Evolutionary conservation across 2,113 vertebrate species (phyloP).

Genomic region (Typhlomys cinereus): DNA sequence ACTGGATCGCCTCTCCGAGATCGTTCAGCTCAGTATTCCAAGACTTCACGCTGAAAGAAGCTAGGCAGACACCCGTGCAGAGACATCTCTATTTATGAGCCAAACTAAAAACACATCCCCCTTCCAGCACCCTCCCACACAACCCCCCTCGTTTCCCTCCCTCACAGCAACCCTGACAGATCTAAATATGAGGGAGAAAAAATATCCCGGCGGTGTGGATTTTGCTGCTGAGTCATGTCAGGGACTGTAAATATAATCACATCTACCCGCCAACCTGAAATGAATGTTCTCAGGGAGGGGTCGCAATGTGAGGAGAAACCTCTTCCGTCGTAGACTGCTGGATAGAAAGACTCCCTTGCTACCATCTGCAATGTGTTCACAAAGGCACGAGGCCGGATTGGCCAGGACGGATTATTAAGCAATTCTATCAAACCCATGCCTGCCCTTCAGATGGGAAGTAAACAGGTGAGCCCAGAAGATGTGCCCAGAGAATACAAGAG

Average conservation of each 20-base stretch:
- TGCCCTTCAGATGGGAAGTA: conserved; percentile 55
- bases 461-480: conserved; percentile 47
- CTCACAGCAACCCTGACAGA: conserved; percentile 81
- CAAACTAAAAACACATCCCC: conserved; percentile 66
- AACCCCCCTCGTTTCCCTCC: conserved; percentile 72
- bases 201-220: conserved; percentile 85
- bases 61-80: conserved; percentile 46
- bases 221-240: conserved; percentile 86
- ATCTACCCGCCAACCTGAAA: conserved; percentile 86
- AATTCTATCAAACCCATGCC: conserved; percentile 73
- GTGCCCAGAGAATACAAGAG: not conserved
- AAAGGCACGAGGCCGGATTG: conserved; percentile 66
- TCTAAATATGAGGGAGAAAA: conserved; percentile 87
- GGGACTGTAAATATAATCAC: conserved; percentile 89
- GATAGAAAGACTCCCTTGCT: conserved; percentile 87
- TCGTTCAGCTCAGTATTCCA: conserved; percentile 52
- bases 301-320: conserved; percentile 81
- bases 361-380: conserved; percentile 78
- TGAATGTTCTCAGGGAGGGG: conserved; percentile 85
- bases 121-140: conserved; percentile 76
- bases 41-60: conserved; percentile 65
- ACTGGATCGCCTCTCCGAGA: conserved; percentile 58
- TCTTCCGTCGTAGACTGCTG: conserved; percentile 78
- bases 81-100: conserved; percentile 79
- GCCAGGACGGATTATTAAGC: conserved; percentile 76